A percentile compares a stretch with the other conserved stretches of the same genome.
Conservation (phyloP, 2,888 invertebrate species). For the Cosmia trapezina region DNA sequence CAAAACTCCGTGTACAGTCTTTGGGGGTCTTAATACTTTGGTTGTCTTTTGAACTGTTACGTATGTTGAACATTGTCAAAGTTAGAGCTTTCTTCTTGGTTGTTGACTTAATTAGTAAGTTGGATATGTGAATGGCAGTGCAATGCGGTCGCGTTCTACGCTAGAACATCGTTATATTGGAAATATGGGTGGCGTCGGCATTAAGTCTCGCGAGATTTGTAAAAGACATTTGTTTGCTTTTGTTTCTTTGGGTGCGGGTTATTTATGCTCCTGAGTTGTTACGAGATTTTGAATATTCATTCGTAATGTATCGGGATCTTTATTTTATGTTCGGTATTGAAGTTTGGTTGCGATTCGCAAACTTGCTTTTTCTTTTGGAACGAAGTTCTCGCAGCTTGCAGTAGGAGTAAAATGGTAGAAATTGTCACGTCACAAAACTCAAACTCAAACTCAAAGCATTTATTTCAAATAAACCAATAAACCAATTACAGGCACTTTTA, state of each 20-base stretch:
- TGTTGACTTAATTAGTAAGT: constrained; percentile 90
- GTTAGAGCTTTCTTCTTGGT: constrained; percentile 88
- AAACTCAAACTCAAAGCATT: too few species aligned
- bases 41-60: constrained; percentile 80
- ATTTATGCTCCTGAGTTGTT: constrained; percentile 52
- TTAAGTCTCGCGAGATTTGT: constrained; percentile 72
- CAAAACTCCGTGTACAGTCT: constrained; percentile 38
- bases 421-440: too few species aligned
- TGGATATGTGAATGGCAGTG: constrained; percentile 90
- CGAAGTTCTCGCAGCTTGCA: too few species aligned
- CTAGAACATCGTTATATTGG: constrained; percentile 88
- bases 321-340: constrained; percentile 18
- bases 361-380: neutral
- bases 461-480: too few species aligned
- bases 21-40: constrained; percentile 71
- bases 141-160: constrained; percentile 82
- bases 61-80: constrained; percentile 90
- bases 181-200: constrained; percentile 84
- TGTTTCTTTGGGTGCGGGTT: constrained; percentile 61
- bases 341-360: constrained; percentile 5
- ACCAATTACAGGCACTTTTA: too few species aligned
- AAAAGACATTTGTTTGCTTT: constrained; percentile 71
- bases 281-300: constrained; percentile 56
- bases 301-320: constrained; percentile 13
- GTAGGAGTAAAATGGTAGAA: too few species aligned